Base-by-base conservation (phyloP, 2,113 vertebrate genomes). In the Syngnathus scovelli region DNA sequence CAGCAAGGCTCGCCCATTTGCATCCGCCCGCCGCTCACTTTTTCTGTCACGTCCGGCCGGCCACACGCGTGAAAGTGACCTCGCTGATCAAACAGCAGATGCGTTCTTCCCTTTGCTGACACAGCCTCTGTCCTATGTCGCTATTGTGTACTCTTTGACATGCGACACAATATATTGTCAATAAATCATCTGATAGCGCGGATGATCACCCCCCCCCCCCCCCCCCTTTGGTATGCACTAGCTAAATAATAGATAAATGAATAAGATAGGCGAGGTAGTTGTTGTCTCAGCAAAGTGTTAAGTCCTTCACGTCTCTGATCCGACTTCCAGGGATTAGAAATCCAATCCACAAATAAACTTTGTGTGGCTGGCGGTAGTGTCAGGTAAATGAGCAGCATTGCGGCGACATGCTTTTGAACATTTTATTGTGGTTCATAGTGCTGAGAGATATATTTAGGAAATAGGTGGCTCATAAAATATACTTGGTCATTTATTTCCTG, bases 121-220 rank as follows among this genome's bases (percentile, higher is more conserved):
- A 5, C 12, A 43, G 9, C 23, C 7, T 12, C n/a, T 19, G 23
- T 23, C 52, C 27, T 36, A 33, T 60, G 15, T 60, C 2, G 36
- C 58, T 19, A 19, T 60, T 60, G 58, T 61, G 37, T 39, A n/a
- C 59, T 39, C 18, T 11, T 61, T 61, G 37, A 61, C 59, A 61
- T 61, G 59, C 37, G 19, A 39, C 59, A 39, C 59, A 39, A 11
- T n/a, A 19, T 61, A n/a, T 39, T 41, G 59, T 41, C n/a, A 39
- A 61, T n/a, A 61, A 38, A 41, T 39, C 61, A 44, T 43, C 60
- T 48, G 10, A 66, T 55, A 23, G 19, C 4, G 15, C 33, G 19
- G 27, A 23, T 64, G 10, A 39, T 13, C 27, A 33, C 3, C 27
- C 27, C 27, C 23, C 23, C 23, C 23, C 23, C 6, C 10, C 2